Percentiles rank a stretch among this genome's conserved stretches.
These are phyloP conservation scores for Papilio demoleus DNA, from an alignment of 2,888 invertebrate species.

Conservation along the genomic window DNA sequence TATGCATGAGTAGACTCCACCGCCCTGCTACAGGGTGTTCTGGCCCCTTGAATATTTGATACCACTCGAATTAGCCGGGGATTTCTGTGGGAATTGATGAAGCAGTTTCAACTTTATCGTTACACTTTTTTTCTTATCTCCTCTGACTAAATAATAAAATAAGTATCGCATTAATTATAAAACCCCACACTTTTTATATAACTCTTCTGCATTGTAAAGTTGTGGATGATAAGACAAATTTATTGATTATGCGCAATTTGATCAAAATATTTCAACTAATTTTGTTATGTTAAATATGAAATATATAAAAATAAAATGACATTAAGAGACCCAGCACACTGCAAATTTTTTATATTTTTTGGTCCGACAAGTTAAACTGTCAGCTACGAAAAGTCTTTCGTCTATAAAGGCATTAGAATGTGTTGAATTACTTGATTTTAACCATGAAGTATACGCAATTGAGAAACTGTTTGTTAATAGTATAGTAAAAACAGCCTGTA, in stretches of 20 bases:
- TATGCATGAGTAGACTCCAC: constrained; percentile 59
- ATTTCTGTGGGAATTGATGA: constrained; percentile 43
- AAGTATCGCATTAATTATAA: constrained; percentile 25
- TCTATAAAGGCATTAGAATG: neutral
- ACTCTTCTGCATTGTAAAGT: neutral
- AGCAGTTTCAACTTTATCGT: constrained; percentile 37
- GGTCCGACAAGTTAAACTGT: too few relatives aligned
- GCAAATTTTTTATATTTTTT: too few relatives aligned
- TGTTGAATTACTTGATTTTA: neutral
- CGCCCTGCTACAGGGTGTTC: constrained; percentile 50
- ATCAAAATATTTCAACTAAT: neutral
- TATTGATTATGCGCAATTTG: neutral
- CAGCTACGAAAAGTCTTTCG: too few relatives aligned
- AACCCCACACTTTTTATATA: neutral
- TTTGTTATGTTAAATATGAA: too few relatives aligned
- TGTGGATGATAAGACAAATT: neutral
- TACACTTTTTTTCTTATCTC: constrained; percentile 24
- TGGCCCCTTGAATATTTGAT: constrained; percentile 51
- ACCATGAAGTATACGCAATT: too few relatives aligned
- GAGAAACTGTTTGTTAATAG: too few relatives aligned
- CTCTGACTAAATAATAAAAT: constrained; percentile 32
- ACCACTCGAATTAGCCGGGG: constrained; percentile 46
- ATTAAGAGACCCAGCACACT: too few relatives aligned
- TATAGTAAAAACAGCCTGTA: constrained; percentile 41
- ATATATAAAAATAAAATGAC: too few relatives aligned